Conservation (phyloP, 2,888 invertebrate species). For the Torymus tubicola region DNA sequence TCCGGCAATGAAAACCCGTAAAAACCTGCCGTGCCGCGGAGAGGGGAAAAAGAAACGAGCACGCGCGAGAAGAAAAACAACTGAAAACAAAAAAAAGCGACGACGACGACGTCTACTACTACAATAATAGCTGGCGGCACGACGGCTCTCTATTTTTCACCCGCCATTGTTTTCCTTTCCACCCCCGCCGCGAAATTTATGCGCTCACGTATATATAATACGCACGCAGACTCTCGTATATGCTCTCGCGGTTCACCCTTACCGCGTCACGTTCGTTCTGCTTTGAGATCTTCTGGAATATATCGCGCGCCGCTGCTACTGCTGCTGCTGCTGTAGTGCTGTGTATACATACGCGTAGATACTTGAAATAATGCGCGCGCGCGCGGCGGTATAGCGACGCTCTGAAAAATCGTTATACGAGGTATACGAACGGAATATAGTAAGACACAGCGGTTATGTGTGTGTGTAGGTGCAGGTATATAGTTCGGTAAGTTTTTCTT, state of each 20-base stretch:
- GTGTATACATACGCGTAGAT: too few relatives aligned
- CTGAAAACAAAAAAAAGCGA: conserved; percentile 38
- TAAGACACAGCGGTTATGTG: too few relatives aligned
- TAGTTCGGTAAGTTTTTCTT: too few relatives aligned
- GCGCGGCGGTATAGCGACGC: too few relatives aligned
- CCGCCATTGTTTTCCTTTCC: conserved; percentile 52
- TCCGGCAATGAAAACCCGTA: conserved; percentile 32
- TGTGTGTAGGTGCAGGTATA: too few relatives aligned
- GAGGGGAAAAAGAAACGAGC: background rate
- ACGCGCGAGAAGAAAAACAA: background rate
- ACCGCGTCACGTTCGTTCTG: background rate
- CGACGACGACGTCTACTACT: conserved; percentile 32
- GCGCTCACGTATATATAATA: background rate
- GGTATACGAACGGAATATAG: too few relatives aligned
- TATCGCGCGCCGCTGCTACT: too few relatives aligned
- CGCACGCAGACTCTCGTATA: background rate
- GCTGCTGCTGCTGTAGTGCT: too few relatives aligned
- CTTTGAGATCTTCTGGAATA: too few relatives aligned
- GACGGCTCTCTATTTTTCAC: conserved; percentile 47
- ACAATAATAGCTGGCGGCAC: conserved; percentile 38
- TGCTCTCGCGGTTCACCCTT: conserved; percentile 5
- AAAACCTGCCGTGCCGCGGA: conserved; percentile 6
- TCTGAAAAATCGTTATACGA: too few relatives aligned
- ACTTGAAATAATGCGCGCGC: too few relatives aligned
- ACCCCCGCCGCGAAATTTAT: conserved; percentile 51